phyloP scores from a whole-genome alignment of 2,113 vertebrate species.

The Urocitellus parryii region DNA sequence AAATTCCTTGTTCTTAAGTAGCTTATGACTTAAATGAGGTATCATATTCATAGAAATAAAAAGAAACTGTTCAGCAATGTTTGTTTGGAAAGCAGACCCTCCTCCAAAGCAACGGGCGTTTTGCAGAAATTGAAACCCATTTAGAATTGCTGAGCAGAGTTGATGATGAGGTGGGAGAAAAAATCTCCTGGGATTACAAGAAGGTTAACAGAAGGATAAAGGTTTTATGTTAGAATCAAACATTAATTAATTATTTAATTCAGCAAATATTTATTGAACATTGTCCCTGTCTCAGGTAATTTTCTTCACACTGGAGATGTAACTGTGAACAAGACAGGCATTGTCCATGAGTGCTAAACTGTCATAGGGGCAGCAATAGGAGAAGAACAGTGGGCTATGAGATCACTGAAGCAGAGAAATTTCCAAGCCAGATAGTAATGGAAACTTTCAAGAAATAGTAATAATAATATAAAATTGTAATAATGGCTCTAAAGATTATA shows the following conservation, averaged over 20 bases:
- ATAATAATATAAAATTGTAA: neutral
- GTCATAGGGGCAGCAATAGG: neutral
- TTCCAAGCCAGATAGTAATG: neutral
- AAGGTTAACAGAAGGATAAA: slow-evolving; percentile 24
- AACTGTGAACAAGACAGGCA: neutral
- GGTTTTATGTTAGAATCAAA: neutral
- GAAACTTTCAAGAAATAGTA: neutral
- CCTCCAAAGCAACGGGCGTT: neutral
- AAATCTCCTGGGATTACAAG: neutral
- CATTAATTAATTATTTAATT: slow-evolving; percentile 46
- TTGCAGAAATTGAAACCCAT: neutral
- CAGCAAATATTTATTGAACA: neutral
- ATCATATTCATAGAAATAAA: neutral
- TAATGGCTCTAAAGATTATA: neutral
- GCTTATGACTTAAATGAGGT: neutral
- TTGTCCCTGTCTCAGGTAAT: neutral
- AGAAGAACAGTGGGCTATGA: neutral
- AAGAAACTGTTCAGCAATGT: neutral
- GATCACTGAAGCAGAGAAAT: neutral
- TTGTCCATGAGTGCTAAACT: neutral
- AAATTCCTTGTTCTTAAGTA: neutral
- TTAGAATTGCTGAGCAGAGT: neutral
- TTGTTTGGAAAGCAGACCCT: neutral
- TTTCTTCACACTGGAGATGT: neutral
- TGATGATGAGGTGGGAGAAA: neutral